phyloP scores from a whole-genome alignment of 2,797 vertebrate species.

The Myotis daubentonii region DNA sequence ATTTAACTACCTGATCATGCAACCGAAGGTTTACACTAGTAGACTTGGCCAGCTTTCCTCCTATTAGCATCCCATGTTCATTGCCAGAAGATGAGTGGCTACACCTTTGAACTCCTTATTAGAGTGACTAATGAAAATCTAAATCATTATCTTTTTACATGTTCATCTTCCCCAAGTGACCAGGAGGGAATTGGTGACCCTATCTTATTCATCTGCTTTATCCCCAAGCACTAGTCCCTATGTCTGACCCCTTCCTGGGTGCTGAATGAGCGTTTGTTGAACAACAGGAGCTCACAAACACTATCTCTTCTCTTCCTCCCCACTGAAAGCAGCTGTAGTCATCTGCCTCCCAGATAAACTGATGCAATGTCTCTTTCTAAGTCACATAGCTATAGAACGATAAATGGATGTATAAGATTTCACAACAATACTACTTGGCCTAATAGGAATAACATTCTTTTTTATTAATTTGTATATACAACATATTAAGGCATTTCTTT shows the following conservation, averaged over 20 bases:
- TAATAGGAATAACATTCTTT: conserved; percentile 13
- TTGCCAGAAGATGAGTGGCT: background rate
- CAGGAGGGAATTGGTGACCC: background rate
- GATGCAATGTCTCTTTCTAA: background rate
- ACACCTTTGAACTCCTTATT: background rate
- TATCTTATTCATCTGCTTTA: background rate
- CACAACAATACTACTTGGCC: background rate
- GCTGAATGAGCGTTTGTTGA: conserved; percentile 14
- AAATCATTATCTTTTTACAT: background rate
- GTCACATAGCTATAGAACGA: background rate
- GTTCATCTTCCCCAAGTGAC: background rate
- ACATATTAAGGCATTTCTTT: conserved; percentile 1
- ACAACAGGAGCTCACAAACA: background rate
- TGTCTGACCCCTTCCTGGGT: background rate
- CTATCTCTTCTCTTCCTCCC: conserved; percentile 28
- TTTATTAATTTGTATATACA: conserved; percentile 42
- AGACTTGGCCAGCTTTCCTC: background rate
- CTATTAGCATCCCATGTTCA: background rate
- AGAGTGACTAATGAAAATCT: background rate
- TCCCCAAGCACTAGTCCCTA: background rate
- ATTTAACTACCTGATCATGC: background rate
- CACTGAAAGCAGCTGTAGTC: background rate
- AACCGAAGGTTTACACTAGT: background rate
- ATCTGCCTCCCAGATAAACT: conserved; percentile 4
- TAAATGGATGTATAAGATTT: background rate